Base-by-base conservation (phyloP, 2,888 invertebrate genomes). In the Acronicta alni region DNA sequence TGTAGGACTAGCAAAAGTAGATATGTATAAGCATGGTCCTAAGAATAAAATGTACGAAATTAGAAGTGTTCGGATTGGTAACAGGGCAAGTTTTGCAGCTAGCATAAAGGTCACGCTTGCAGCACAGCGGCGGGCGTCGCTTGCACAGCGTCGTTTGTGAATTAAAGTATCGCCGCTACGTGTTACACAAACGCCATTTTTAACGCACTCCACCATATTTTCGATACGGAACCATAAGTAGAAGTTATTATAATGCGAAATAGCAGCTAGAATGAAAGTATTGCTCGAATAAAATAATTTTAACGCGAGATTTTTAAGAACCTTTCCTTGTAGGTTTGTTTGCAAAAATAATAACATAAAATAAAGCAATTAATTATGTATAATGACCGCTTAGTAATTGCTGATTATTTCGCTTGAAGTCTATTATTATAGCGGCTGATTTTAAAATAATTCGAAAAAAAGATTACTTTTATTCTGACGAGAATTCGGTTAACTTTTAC, bases 101-200 rank as follows among this genome's bases (percentile, higher is more conserved):
- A 68, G 57, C 63, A 56, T 18, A 68, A 59, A 68, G 69, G 74
- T 63, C 63, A 73, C 69, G 69, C 74, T 56, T 47, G 73, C 72
- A 60, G 53, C 54, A 48, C 57, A 43, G 49, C 10, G 39, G 57
- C 56, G 46, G 58, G 57, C 56, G 46, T 56, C 57, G 68, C 37
- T 54, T 48, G 59, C 17, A 30, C 48, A 65, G 51, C 20, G 58
- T 52, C 72, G 57, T 43, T 45, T 35, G 49, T 45, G 75, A 70
- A 61, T 72, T 72, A 73, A 73, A 72, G 58, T 63, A 74, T 65
- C 56, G 57, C 55, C 12, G 41, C 44, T 63, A 74, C 74, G 74
- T 73, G 76, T 67, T 72, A 59, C 54, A 46, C 14, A 46, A 39
- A 58, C 72, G 44, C 72, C 55, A 68, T 72, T 67, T 65, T 65